Conservation (phyloP, 2,888 invertebrate species). For the Agrochola lota region DNA sequence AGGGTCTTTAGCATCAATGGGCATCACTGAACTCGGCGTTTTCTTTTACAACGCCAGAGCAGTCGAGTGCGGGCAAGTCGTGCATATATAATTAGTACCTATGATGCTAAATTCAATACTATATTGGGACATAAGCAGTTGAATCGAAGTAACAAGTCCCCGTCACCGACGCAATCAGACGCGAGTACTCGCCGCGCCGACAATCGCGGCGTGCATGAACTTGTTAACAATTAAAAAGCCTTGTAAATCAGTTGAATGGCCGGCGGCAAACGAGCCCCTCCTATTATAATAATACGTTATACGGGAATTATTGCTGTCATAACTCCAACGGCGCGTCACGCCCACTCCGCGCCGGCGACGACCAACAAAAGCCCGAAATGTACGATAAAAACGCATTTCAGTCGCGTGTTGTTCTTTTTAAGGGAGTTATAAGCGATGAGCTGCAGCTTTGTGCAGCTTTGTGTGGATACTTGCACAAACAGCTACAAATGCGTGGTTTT, state of each 20-base stretch:
- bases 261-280: conserved; percentile 31
- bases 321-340: conserved; percentile 62
- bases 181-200: background rate
- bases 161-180: background rate
- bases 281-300: conserved; percentile 67
- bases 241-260: conserved; percentile 74
- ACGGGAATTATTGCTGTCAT: conserved; percentile 71
- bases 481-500: conserved; percentile 12
- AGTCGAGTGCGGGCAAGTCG: background rate
- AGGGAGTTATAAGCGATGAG: background rate
- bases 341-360: conserved; percentile 42
- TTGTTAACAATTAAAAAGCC: conserved; percentile 63
- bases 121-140: background rate
- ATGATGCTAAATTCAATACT: background rate
- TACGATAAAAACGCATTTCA: conserved; percentile 40
- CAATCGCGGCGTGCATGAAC: background rate
- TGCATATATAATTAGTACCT: background rate
- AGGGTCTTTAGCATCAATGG: background rate
- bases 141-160: background rate
- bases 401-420: background rate
- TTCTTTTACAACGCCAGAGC: background rate
- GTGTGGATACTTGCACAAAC: conserved; percentile 3
- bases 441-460: conserved; percentile 19
- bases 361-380: conserved; percentile 38
- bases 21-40: background rate